Evolutionary conservation across 2,797 vertebrate species (phyloP).

Genomic region (Neosilurus hyrtlii): DNA sequence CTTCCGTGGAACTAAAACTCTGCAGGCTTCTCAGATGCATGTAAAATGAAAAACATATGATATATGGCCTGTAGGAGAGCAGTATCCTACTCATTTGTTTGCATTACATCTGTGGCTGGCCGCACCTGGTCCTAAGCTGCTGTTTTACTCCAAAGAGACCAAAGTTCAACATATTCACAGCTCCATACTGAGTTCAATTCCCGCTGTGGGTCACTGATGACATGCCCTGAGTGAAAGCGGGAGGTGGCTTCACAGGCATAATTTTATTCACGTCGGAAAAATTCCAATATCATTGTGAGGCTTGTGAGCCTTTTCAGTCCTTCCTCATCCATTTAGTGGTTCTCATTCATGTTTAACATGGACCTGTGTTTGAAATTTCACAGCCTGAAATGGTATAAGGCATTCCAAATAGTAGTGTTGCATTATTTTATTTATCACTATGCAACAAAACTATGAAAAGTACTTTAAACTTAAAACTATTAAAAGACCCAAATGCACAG

Average conservation of each 20-base stretch:
- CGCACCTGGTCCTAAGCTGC: slow-evolving; percentile 34
- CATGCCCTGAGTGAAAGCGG: slow-evolving; percentile 56
- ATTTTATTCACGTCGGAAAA: slow-evolving; percentile 18
- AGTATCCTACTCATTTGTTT: neutral
- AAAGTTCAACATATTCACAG: slow-evolving; percentile 46
- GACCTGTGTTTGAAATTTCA: neutral
- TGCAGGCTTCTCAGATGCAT: neutral
- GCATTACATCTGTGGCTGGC: slow-evolving; percentile 37
- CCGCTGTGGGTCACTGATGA: slow-evolving; percentile 64
- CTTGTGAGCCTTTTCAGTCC: neutral
- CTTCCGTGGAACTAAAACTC: too few relatives aligned
- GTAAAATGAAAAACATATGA: neutral
- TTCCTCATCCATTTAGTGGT: neutral
- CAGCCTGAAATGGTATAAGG: neutral
- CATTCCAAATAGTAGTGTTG: neutral
- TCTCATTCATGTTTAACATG: neutral
- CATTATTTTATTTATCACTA: neutral
- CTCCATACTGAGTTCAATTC: slow-evolving; percentile 46
- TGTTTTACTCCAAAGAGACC: slow-evolving; percentile 39
- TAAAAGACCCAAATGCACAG: neutral
- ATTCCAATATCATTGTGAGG: neutral
- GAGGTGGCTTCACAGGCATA: neutral
- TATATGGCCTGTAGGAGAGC: neutral
- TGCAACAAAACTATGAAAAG: neutral
- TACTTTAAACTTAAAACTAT: neutral